A percentile compares a stretch with the other conserved stretches of the same genome.
These are phyloP conservation scores for Amiota minor DNA, from an alignment of 2,888 invertebrate species.

Conservation along the genomic window DNA sequence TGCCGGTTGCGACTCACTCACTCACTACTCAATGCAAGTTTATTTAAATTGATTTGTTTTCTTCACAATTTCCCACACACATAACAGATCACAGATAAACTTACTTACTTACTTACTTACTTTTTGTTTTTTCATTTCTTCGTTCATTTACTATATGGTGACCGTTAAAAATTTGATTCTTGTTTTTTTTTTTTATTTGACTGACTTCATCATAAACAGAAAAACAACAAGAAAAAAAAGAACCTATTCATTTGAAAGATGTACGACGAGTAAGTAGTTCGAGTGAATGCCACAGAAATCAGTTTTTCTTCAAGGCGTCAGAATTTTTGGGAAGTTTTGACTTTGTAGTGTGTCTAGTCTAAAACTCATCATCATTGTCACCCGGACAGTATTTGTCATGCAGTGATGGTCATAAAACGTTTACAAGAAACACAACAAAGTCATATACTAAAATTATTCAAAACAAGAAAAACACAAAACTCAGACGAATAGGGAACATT, in stretches of 20 bases:
- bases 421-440: conserved; percentile 58
- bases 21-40: conserved; percentile 7
- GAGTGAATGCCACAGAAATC: no score
- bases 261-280: no score
- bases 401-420: conserved; percentile 52
- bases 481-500: neutral
- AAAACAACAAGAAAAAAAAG: neutral
- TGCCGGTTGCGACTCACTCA: conserved; percentile 3
- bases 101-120: no score
- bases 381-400: conserved; percentile 26
- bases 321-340: conserved; percentile 29
- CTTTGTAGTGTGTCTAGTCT: conserved; percentile 1
- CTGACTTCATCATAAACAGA: neutral
- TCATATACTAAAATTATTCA: conserved; percentile 15
- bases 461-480: conserved; percentile 12
- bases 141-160: conserved; percentile 3
- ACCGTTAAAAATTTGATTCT: conserved; percentile 7
- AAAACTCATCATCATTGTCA: conserved; percentile 16
- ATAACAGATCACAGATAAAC: conserved; percentile 28
- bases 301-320: neutral
- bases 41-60: conserved; percentile 61
- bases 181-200: conserved; percentile 4
- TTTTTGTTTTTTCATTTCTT: neutral
- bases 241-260: conserved; percentile 20
- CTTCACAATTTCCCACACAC: conserved; percentile 31